Evolutionary conservation across 2,113 vertebrate genomes (phyloP).

Genomic region (Oncorhynchus mykiss): DNA sequence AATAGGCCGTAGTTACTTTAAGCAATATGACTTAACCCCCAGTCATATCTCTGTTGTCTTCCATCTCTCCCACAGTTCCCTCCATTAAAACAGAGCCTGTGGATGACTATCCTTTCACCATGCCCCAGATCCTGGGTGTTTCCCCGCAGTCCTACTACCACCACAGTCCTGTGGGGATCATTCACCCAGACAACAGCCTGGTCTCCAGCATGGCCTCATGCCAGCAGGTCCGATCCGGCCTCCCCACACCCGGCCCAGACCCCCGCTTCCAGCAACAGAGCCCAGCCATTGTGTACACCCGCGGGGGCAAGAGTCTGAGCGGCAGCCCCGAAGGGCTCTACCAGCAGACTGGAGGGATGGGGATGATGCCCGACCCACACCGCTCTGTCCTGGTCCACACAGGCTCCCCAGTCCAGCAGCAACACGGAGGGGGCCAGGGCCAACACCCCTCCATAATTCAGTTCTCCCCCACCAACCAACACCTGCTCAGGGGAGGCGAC

Average conservation of each 20-base stretch:
- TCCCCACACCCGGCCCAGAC: conserved; percentile 68
- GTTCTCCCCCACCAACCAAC: conserved; percentile 87
- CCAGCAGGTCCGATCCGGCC: conserved; percentile 81
- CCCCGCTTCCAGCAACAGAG: conserved; percentile 87
- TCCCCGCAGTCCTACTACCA: conserved; percentile 87
- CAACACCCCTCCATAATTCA: conserved; percentile 91
- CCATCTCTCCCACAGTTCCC: conserved; percentile 72
- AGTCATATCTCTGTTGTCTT: not conserved
- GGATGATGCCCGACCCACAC: conserved; percentile 79
- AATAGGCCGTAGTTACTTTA: not conserved
- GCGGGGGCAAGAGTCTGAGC: conserved; percentile 82
- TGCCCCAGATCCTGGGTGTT: conserved; percentile 83
- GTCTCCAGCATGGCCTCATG: conserved; percentile 85
- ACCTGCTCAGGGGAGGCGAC: conserved; percentile 79
- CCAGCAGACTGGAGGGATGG: conserved; percentile 75
- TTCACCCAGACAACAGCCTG: conserved; percentile 81
- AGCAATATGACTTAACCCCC: not conserved
- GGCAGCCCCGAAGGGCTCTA: conserved; percentile 66
- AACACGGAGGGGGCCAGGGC: conserved; percentile 47
- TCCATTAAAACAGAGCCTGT: conserved; percentile 95
- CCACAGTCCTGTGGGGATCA: conserved; percentile 75
- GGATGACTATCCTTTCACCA: conserved; percentile 87
- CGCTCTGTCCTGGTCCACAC: conserved; percentile 92
- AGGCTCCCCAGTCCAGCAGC: conserved; percentile 76
- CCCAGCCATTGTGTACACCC: conserved; percentile 83